A percentile compares a stretch with the other conserved stretches of the same genome.
Conservation (phyloP, 2,113 vertebrate species). For the Acinonyx jubatus region DNA sequence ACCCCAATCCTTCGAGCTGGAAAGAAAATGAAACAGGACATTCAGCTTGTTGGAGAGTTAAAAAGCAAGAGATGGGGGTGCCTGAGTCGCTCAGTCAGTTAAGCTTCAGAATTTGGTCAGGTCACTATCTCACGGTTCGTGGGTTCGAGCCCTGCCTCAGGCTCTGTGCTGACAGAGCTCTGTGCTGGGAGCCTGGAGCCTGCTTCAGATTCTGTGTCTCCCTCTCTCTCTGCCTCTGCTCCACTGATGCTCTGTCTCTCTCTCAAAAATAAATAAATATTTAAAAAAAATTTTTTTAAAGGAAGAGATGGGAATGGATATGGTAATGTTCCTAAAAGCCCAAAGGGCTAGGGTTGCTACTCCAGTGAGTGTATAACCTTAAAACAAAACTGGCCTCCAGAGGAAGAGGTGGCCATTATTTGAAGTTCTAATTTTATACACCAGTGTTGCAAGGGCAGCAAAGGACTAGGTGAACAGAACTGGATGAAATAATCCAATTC, state of each 20-base stretch:
- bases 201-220: no score
- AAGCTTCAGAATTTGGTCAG: no score
- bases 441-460: constrained; percentile 31
- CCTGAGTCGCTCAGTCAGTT: no score
- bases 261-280: no score
- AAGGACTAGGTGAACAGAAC: not conserved
- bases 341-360: not conserved
- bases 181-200: no score
- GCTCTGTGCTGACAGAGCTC: no score
- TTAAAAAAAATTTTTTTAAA: not conserved
- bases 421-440: constrained; percentile 68
- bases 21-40: constrained; percentile 14
- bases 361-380: constrained; percentile 62
- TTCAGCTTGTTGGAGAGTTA: not conserved
- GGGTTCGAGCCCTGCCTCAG: no score
- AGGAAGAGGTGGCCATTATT: constrained; percentile 71
- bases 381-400: constrained; percentile 73
- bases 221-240: no score
- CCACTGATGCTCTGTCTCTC: no score
- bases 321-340: not conserved
- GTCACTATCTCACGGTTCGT: no score
- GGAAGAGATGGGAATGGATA: not conserved
- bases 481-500: constrained; percentile 59
- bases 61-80: not conserved
- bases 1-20: not conserved